Evolutionary conservation across 2,113 vertebrate genomes (phyloP).

Genomic region (Caracal caracal): DNA sequence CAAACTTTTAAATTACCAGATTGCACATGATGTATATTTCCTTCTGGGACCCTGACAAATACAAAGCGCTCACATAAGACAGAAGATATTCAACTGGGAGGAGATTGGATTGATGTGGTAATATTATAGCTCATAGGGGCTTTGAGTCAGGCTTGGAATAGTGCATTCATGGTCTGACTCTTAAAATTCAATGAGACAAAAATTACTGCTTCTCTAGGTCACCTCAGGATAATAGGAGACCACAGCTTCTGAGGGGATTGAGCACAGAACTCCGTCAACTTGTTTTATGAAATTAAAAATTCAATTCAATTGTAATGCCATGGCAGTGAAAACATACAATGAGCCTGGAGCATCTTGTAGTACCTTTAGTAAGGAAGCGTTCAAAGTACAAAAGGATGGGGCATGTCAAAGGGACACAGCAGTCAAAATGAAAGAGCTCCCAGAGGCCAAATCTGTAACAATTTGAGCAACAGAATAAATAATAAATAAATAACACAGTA

Average conservation of each 20-base stretch:
- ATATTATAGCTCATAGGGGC: background rate
- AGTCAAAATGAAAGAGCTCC: background rate
- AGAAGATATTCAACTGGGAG: background rate
- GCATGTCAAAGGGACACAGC: background rate
- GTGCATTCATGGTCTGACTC: background rate
- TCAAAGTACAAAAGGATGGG: background rate
- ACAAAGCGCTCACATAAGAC: background rate
- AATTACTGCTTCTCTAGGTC: background rate
- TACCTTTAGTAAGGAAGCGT: background rate
- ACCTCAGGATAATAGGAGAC: background rate
- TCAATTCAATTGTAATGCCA: background rate
- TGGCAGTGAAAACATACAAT: background rate
- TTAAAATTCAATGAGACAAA: background rate
- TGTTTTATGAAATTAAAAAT: constrained; percentile 38
- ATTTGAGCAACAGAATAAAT: background rate
- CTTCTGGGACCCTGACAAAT: background rate
- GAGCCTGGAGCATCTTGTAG: background rate
- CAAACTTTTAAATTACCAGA: background rate
- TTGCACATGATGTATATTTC: background rate
- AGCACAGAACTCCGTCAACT: background rate
- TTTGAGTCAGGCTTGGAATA: background rate
- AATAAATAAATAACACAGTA: background rate
- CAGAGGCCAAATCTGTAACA: background rate
- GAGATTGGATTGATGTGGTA: background rate
- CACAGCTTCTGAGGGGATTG: background rate